Percentiles rank a stretch among this genome's conserved stretches.
These are phyloP conservation scores for Sebastolobus altivelis DNA, from an alignment of 2,797 vertebrate species.

Conservation along the genomic window DNA sequence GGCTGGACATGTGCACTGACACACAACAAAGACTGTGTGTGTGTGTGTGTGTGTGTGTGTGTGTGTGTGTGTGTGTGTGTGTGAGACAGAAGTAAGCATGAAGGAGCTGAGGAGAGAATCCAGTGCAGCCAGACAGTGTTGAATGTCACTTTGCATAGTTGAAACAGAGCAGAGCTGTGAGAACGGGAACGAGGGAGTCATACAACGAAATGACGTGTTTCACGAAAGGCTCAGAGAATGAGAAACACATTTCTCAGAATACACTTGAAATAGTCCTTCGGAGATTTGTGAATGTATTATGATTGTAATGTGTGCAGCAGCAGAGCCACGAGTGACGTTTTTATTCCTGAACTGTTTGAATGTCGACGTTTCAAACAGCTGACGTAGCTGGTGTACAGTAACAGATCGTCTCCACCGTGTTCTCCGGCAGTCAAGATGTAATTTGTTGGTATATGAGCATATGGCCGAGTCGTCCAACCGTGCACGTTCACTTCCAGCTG, in stretches of 20 bases:
- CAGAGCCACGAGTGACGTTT: conserved; percentile 24
- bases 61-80: background rate
- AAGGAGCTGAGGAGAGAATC: background rate
- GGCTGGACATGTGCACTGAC: background rate
- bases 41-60: too few relatives aligned
- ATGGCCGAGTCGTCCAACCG: conserved; percentile 59
- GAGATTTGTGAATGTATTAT: conserved; percentile 26
- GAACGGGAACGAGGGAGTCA: conserved; percentile 2
- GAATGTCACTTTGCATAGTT: conserved; percentile 31
- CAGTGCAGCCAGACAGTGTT: conserved; percentile 3
- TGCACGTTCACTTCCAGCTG: conserved; percentile 53
- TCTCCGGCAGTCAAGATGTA: conserved; percentile 52
- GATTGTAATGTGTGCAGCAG: conserved; percentile 29
- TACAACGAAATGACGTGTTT: background rate
- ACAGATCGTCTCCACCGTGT: background rate
- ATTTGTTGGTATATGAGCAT: conserved; percentile 51
- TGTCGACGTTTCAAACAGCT: background rate
- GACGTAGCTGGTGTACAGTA: background rate
- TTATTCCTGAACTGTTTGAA: conserved; percentile 48
- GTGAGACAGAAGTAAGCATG: background rate
- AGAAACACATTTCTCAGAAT: conserved; percentile 3
- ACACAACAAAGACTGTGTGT: background rate
- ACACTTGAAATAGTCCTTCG: background rate
- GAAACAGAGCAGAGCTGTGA: conserved; percentile 28
- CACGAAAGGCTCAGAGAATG: background rate